Base-by-base conservation (phyloP, 1,140 invertebrate genomes). In the Gonatopus flavifemur region DNA sequence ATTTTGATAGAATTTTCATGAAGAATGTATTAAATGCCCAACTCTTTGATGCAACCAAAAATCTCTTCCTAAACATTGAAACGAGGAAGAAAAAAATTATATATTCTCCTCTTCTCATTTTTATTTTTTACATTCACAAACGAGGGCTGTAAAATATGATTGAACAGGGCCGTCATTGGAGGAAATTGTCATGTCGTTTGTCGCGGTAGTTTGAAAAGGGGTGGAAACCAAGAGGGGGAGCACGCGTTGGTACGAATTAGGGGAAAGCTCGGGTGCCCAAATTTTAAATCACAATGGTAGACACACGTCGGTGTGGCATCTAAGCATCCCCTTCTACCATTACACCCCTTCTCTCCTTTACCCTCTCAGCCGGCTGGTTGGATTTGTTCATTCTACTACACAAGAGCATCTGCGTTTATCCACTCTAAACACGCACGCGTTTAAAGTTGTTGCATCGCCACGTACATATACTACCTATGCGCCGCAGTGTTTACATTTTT, bases 261-360 rank as follows among this genome's bases (percentile, higher is more conserved):
- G 28, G 59, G 60, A 56, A 45, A 57, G 57, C 51, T 30, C 28
- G 54, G 54, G 54, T 57, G 46, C 51, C 48, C 65, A 62, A 72
- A 68, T 74, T 72, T 72, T 69, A 73, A 72, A 72, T 72, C 60
- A 72, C 69, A 74, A 72, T 71, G 64, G 67, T 49, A 67, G 65
- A 67, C 70, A 69, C 72, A 72, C 70, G 67, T 72, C 63, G 30
- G 20, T 45, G 37, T 41, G 62, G 53, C 55, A 59, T 63, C 53
- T 58, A 64, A 57, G 63, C 64, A 66, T 68, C 65, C 64, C n/a
- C 54, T 68, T 67, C 47, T 33, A 38, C 32, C 30, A n/a, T 42
- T 52, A 45, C 51, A 53, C 36, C 32, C 36, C 25, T 41, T 31
- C 43, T 40, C 39, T 21, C 36, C 35, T 31, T 25, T 31, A 40